Conservation (phyloP, 2,113 vertebrate species). For the Australoheros scitulus region DNA sequence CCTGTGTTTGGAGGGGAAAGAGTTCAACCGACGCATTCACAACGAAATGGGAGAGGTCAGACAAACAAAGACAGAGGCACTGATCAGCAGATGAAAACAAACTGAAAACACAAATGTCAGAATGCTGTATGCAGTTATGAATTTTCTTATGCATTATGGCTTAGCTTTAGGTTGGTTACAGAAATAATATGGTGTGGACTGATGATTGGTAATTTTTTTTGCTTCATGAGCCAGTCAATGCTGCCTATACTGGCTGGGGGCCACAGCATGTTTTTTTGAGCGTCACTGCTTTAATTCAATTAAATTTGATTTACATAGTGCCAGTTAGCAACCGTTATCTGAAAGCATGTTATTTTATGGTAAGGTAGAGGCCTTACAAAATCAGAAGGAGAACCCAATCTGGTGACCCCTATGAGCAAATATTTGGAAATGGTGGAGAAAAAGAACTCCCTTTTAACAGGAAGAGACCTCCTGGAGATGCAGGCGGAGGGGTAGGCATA, state of each 20-base stretch:
- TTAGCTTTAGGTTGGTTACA: background rate
- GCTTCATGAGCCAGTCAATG: background rate
- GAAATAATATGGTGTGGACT: background rate
- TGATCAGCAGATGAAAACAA: background rate
- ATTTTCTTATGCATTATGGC: background rate
- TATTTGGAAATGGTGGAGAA: background rate
- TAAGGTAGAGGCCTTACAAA: background rate
- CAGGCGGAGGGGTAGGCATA: background rate
- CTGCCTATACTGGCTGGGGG: background rate
- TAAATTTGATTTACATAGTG: background rate
- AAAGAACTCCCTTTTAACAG: too few relatives aligned
- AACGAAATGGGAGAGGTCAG: constrained; percentile 94
- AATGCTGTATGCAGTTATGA: background rate
- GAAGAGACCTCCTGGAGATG: too few relatives aligned
- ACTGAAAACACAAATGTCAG: constrained; percentile 1
- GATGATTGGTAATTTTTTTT: background rate
- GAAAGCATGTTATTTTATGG: background rate
- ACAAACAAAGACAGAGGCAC: background rate
- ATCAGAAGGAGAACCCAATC: background rate
- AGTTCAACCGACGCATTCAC: constrained; percentile 94
- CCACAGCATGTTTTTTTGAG: background rate
- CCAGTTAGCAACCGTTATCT: background rate
- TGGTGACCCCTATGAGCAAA: background rate
- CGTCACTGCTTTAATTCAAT: background rate
- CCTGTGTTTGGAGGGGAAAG: constrained; percentile 96